Evolutionary conservation across 2,888 invertebrate species (phyloP).

Genomic region (Dasysyrphus albostriatus): DNA sequence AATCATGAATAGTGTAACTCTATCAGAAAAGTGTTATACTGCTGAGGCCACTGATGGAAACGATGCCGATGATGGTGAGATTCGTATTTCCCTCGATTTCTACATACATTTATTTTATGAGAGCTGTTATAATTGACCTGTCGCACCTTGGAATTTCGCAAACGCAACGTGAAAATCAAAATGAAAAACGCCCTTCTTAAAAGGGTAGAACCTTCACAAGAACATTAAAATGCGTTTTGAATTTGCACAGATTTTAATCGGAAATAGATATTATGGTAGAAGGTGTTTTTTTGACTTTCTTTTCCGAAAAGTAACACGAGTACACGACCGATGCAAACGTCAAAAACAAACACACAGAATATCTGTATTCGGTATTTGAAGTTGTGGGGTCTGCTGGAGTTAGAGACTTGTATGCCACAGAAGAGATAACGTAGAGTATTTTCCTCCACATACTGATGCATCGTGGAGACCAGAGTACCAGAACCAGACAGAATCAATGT

Average conservation of each 20-base stretch:
- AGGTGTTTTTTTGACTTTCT: constrained; percentile 5
- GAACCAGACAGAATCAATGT: constrained; percentile 38
- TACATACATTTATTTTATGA: background rate
- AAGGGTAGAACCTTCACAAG: background rate
- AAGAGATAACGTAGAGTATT: constrained; percentile 28
- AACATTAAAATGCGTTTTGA: background rate
- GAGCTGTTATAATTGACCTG: constrained; percentile 73
- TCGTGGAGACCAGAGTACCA: background rate
- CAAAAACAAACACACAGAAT: constrained; percentile 58
- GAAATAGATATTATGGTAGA: background rate
- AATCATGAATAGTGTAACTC: constrained; percentile 28
- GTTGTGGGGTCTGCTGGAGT: constrained; percentile 7
- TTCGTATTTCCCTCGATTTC: constrained; percentile 57
- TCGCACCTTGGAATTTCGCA: constrained; percentile 69
- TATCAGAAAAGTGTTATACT: constrained; percentile 54
- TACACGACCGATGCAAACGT: constrained; percentile 66
- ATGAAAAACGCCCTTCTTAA: background rate
- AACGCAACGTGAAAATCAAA: constrained; percentile 23
- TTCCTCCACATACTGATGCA: constrained; percentile 43
- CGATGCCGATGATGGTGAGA: constrained; percentile 15
- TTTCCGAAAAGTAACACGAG: constrained; percentile 28
- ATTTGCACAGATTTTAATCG: constrained; percentile 4
- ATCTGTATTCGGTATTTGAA: constrained; percentile 43
- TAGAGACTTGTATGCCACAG: constrained; percentile 24
- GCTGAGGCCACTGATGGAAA: background rate